These are phyloP conservation scores for Rhingia rostrata DNA, from an alignment of 2,888 invertebrate species.

Conservation along the genomic window DNA sequence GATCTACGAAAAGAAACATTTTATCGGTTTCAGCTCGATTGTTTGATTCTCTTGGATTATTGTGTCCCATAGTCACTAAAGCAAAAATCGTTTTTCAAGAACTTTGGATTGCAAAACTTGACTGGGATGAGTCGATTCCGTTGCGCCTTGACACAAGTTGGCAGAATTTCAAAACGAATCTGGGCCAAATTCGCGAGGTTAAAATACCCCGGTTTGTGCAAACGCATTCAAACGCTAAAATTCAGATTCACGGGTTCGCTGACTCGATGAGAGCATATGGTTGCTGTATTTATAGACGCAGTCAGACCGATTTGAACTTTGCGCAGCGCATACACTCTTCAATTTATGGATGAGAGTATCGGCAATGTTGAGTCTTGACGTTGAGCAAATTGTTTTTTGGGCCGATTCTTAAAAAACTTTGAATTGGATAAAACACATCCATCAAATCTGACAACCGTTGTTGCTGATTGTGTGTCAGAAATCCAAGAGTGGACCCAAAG, in stretches of 20 bases:
- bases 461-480: constrained; percentile 50
- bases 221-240: constrained; percentile 29
- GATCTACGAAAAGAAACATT: constrained; percentile 41
- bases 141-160: constrained; percentile 37
- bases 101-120: constrained; percentile 41
- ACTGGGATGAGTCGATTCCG: constrained; percentile 63
- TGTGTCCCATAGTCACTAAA: constrained; percentile 39
- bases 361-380: constrained; percentile 31
- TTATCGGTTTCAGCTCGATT: constrained; percentile 29
- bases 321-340: constrained; percentile 51
- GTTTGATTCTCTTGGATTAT: constrained; percentile 45
- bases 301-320: no score
- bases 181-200: constrained; percentile 24
- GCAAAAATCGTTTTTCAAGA: constrained; percentile 38
- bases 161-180: constrained; percentile 29
- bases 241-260: constrained; percentile 52
- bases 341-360: constrained; percentile 40
- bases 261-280: constrained; percentile 64
- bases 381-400: constrained; percentile 39
- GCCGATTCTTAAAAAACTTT: constrained; percentile 51
- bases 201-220: constrained; percentile 40
- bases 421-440: constrained; percentile 42
- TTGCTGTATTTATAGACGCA: no score
- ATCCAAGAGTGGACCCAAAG: constrained; percentile 50
- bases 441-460: constrained; percentile 35